phyloP scores from a whole-genome alignment of 2,888 invertebrate species.

The Zootermopsis nevadensis region DNA sequence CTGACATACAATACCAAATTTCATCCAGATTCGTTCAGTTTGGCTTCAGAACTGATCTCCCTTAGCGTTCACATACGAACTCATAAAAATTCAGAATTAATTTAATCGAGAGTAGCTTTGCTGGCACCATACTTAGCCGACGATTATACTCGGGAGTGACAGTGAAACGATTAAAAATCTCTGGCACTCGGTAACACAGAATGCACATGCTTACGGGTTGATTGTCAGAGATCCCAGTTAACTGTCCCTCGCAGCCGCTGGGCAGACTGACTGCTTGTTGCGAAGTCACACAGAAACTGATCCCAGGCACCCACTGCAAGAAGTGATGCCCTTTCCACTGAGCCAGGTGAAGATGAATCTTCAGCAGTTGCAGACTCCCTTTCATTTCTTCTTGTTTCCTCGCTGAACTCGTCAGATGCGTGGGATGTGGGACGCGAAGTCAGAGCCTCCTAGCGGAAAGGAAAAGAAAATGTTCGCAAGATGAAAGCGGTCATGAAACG shows the following conservation, averaged over 20 bases:
- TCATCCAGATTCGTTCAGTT: too few relatives aligned
- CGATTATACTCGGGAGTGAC: too few relatives aligned
- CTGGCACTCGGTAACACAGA: not conserved
- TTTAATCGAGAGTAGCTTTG: too few relatives aligned
- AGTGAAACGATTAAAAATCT: too few relatives aligned
- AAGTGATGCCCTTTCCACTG: slow-evolving; percentile 19
- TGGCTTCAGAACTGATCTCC: too few relatives aligned
- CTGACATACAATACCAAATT: too few relatives aligned
- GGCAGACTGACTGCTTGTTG: not conserved
- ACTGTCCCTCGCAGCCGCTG: not conserved
- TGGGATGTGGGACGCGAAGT: slow-evolving; percentile 18
- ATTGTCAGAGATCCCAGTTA: not conserved
- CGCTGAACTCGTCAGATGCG: not conserved
- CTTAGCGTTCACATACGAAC: too few relatives aligned
- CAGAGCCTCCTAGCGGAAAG: not conserved
- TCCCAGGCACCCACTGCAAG: not conserved
- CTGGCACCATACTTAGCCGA: too few relatives aligned
- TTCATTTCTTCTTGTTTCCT: slow-evolving; percentile 42
- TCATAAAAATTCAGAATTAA: too few relatives aligned
- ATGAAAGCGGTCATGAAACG: not conserved
- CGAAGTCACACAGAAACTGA: not conserved
- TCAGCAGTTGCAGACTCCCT: slow-evolving; percentile 48
- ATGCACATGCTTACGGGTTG: slow-evolving; percentile 7
- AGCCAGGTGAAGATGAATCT: slow-evolving; percentile 29
- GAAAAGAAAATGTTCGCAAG: slow-evolving; percentile 8